Conservation (phyloP, 1,140 invertebrate genomes). For the Trissolcus basalis region DNA sequence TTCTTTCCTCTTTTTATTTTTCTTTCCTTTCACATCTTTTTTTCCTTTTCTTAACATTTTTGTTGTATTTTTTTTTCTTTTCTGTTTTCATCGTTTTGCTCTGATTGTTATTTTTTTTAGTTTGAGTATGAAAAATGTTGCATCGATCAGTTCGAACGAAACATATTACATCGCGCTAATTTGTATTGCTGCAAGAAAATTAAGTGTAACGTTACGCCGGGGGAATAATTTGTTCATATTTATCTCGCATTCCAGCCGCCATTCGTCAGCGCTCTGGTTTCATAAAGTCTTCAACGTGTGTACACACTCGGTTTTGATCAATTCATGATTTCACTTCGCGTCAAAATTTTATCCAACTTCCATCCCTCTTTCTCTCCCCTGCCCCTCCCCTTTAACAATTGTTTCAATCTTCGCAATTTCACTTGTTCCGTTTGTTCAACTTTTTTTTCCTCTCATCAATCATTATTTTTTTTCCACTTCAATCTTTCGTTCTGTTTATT, state of each 20-base stretch:
- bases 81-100: background rate
- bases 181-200: constrained; percentile 39
- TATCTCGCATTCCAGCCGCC: constrained; percentile 71
- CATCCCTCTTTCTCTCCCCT: no score
- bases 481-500: no score
- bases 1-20: background rate
- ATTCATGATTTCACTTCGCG: no score
- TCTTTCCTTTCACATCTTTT: no score
- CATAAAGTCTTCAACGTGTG: constrained; percentile 30
- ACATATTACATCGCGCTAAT: constrained; percentile 24
- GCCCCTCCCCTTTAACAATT: no score
- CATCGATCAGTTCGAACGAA: background rate
- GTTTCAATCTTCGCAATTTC: no score
- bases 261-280: constrained; percentile 66
- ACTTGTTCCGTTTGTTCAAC: no score
- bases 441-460: no score
- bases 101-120: constrained; percentile 2
- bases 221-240: constrained; percentile 63
- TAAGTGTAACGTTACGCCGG: constrained; percentile 31
- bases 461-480: no score
- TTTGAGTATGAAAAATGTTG: background rate
- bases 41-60: no score
- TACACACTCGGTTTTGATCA: background rate
- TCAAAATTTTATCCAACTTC: no score
- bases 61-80: no score